Evolutionary conservation across 2,797 vertebrate genomes (phyloP).

Genomic region (Gastrophryne carolinensis): DNA sequence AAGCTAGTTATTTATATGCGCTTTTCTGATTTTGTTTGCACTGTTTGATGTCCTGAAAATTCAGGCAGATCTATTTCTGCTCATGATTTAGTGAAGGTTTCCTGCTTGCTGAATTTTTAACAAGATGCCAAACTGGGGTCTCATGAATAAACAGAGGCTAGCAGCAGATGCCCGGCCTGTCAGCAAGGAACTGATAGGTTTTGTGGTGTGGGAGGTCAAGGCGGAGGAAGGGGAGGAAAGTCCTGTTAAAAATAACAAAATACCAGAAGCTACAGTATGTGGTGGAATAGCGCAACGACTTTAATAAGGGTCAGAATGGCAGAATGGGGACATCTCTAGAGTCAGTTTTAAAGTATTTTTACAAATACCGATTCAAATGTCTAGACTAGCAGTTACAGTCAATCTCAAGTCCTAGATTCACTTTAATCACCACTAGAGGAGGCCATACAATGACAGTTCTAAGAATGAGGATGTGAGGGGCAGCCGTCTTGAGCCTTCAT

Average conservation of each 20-base stretch:
- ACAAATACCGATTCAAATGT: too few species aligned
- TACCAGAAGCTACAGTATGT: too few species aligned
- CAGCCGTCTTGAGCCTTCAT: too few species aligned
- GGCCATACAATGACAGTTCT: too few species aligned
- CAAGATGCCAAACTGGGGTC: background rate
- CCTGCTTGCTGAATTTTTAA: background rate
- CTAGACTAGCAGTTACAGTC: too few species aligned
- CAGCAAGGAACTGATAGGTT: background rate
- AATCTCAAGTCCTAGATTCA: too few species aligned
- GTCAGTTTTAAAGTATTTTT: too few species aligned
- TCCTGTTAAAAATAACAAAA: background rate
- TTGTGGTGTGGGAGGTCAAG: background rate
- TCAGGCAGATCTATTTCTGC: background rate
- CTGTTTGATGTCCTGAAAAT: background rate
- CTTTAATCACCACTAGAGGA: too few species aligned
- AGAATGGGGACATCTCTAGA: background rate
- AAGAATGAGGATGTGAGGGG: too few species aligned
- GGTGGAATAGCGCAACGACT: too few species aligned
- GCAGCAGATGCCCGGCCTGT: background rate
- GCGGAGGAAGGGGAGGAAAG: background rate
- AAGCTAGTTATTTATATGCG: background rate
- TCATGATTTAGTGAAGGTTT: background rate
- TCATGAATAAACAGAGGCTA: background rate
- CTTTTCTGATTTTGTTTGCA: background rate
- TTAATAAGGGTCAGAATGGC: too few species aligned